Evolutionary conservation across 2,888 invertebrate species (phyloP).

Genomic region (Thera obeliscata): DNA sequence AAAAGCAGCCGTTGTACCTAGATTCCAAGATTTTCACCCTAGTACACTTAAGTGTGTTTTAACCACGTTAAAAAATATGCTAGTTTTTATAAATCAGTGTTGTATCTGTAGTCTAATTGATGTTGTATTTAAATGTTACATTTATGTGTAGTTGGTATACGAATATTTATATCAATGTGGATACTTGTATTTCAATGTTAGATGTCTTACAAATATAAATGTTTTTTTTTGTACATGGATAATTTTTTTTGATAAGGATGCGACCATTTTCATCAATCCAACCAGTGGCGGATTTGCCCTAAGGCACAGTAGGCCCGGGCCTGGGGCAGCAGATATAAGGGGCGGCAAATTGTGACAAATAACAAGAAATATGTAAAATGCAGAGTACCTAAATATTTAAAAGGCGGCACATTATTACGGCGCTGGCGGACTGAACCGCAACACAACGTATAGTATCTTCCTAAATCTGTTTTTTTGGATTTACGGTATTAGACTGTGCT

Average conservation of each 20-base stretch:
- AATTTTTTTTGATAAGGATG: constrained; percentile 12
- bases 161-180: constrained; percentile 20
- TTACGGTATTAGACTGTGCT: too few relatives aligned
- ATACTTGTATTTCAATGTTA: constrained; percentile 20
- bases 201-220: constrained; percentile 4
- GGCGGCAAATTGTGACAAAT: too few relatives aligned
- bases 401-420: too few relatives aligned
- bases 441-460: too few relatives aligned
- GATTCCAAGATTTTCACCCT: not conserved
- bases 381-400: too few relatives aligned
- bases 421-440: too few relatives aligned
- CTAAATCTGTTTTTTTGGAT: too few relatives aligned
- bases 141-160: constrained; percentile 27
- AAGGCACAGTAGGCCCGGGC: too few relatives aligned
- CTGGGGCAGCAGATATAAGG: too few relatives aligned
- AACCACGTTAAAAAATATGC: not conserved
- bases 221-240: constrained; percentile 1
- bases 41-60: not conserved
- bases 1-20: not conserved
- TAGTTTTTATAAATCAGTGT: constrained; percentile 3
- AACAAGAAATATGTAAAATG: too few relatives aligned
- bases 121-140: constrained; percentile 34
- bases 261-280: not conserved
- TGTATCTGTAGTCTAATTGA: constrained; percentile 24
- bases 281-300: too few relatives aligned